Percentiles rank a stretch among this genome's conserved stretches.
phyloP scores from a whole-genome alignment of 2,797 vertebrate genomes.

The Thunnus albacares region DNA sequence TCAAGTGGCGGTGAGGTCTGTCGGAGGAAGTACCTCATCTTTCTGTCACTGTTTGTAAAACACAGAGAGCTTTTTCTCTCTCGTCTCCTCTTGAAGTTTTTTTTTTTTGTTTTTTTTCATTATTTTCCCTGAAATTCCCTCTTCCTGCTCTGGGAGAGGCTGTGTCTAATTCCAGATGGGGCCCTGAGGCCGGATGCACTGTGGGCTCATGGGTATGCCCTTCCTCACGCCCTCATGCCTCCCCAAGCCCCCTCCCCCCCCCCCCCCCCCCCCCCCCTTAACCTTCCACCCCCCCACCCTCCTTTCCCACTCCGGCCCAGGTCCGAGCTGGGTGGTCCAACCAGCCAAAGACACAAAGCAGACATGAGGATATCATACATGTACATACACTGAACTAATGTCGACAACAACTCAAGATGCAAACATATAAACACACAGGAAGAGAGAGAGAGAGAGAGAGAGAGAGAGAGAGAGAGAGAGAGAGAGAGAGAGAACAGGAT shows the following conservation, averaged over 20 bases:
- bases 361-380: not conserved
- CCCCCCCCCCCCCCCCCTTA: conserved; percentile 21
- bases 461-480: too few species aligned
- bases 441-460: too few species aligned
- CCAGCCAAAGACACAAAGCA: conserved; percentile 19
- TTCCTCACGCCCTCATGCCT: conserved; percentile 59
- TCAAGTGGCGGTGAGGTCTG: not conserved
- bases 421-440: not conserved
- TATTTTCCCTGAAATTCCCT: conserved; percentile 42
- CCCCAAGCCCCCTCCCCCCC: not conserved
- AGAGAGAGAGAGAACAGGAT: conserved; percentile 21
- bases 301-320: conserved; percentile 10
- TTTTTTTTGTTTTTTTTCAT: not conserved
- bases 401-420: not conserved
- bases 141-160: conserved; percentile 72
- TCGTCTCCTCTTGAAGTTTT: conserved; percentile 3
- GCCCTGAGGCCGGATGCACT: conserved; percentile 73
- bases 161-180: conserved; percentile 74
- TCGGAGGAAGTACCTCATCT: conserved; percentile 14
- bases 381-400: not conserved
- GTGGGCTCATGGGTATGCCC: conserved; percentile 72
- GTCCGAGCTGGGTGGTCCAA: conserved; percentile 62
- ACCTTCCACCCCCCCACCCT: conserved; percentile 8
- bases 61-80: conserved; percentile 43
- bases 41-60: conserved; percentile 17